Conservation (phyloP, 2,797 vertebrate species). For the Paguma larvata region DNA sequence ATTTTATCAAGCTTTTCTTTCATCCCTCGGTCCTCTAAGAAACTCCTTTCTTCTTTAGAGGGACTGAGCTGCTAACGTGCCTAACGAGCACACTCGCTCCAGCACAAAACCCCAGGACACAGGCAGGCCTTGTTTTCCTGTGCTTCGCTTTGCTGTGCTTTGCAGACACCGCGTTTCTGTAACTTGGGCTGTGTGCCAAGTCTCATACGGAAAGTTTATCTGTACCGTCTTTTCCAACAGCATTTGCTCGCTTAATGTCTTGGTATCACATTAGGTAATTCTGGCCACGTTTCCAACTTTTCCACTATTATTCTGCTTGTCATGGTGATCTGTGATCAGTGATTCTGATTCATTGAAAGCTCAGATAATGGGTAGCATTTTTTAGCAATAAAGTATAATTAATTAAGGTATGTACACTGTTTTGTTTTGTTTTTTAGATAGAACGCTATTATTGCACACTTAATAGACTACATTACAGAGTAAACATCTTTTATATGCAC, state of each 20-base stretch:
- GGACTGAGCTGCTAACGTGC: neutral
- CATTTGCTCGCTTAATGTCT: neutral
- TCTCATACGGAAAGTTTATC: neutral
- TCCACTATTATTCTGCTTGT: neutral
- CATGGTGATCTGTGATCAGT: neutral
- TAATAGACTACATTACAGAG: neutral
- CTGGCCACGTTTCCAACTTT: neutral
- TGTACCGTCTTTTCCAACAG: neutral
- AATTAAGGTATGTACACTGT: neutral
- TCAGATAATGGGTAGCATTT: neutral
- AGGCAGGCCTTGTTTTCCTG: neutral
- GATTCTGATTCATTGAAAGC: neutral
- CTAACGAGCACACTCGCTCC: neutral
- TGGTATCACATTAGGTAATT: neutral
- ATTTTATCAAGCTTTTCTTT: neutral
- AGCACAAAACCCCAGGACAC: neutral
- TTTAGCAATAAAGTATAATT: neutral
- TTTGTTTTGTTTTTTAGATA: neutral
- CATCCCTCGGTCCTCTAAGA: neutral
- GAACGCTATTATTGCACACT: neutral
- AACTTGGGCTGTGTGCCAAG: neutral
- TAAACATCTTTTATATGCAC: neutral
- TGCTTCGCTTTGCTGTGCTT: neutral
- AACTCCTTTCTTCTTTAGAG: neutral
- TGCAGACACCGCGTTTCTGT: neutral